A percentile compares a stretch with the other conserved stretches of the same genome.
Evolutionary conservation across 1,140 invertebrate species (phyloP).

Genomic region (Liolophura sinensis): DNA sequence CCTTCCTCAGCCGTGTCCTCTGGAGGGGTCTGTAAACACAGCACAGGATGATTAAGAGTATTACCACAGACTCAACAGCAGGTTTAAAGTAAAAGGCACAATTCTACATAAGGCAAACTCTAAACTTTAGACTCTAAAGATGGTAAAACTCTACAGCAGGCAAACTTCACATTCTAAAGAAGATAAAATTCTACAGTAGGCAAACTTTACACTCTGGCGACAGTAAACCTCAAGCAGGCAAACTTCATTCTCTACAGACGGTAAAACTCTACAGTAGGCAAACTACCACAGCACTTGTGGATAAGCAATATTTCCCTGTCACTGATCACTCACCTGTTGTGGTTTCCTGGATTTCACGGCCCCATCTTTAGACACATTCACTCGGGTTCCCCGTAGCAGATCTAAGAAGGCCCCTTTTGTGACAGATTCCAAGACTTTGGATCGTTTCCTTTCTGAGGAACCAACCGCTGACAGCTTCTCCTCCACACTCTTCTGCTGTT

Average conservation of each 20-base stretch:
- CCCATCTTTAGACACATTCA: slow-evolving; percentile 22
- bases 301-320: no score
- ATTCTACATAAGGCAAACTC: no score
- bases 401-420: slow-evolving; percentile 83
- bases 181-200: background rate
- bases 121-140: no score
- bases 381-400: slow-evolving; percentile 70
- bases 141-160: no score
- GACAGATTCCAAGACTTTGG: slow-evolving; percentile 79
- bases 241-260: no score
- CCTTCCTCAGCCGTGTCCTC: slow-evolving; percentile 18
- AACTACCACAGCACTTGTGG: no score
- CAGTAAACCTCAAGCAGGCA: no score
- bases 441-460: slow-evolving; percentile 77
- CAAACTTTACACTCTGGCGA: no score
- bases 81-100: background rate
- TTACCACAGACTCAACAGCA: background rate
- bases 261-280: no score
- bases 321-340: no score
- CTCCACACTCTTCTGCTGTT: slow-evolving; percentile 79
- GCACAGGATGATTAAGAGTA: background rate
- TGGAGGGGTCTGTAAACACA: background rate
- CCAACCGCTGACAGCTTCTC: slow-evolving; percentile 74
- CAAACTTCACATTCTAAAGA: no score
- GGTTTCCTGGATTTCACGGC: no score